Percentiles rank a stretch among this genome's conserved stretches.
These are phyloP conservation scores for Catocala nupta DNA, from an alignment of 2,888 invertebrate genomes.

Conservation along the genomic window DNA sequence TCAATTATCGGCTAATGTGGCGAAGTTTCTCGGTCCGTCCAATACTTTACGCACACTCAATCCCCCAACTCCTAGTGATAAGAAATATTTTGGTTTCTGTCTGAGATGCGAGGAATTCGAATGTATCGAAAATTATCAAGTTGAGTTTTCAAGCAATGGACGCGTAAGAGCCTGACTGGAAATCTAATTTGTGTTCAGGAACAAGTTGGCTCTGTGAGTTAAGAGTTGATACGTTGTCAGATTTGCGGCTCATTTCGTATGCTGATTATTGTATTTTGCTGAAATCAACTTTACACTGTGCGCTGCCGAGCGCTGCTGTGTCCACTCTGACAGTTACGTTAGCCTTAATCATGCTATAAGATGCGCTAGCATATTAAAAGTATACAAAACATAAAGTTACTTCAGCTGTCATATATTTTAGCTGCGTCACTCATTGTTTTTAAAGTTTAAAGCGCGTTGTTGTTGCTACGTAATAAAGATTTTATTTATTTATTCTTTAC, in stretches of 20 bases:
- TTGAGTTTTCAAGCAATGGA: conserved; percentile 41
- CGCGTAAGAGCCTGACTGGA: conserved; percentile 34
- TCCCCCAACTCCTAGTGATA: conserved; percentile 65
- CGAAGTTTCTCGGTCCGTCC: conserved; percentile 65
- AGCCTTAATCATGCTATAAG: conserved; percentile 6
- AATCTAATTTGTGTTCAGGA: conserved; percentile 28
- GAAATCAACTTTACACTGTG: not conserved
- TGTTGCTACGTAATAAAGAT: not conserved
- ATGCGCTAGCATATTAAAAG: conserved; percentile 1
- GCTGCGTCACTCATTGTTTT: not conserved
- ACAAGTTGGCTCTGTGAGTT: conserved; percentile 9
- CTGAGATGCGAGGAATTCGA: conserved; percentile 56
- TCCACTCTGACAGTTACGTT: not conserved
- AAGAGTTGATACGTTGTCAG: conserved; percentile 4
- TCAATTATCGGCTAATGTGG: conserved; percentile 82
- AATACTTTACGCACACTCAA: conserved; percentile 69
- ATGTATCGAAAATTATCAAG: conserved; percentile 47
- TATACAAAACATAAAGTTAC: not conserved
- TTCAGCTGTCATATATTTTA: not conserved
- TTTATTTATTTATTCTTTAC: no score
- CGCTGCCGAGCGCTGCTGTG: no score
- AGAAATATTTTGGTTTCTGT: conserved; percentile 58
- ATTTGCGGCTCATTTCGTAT: conserved; percentile 11
- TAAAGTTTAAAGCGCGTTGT: not conserved
- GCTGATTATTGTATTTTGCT: conserved; percentile 1